Percentiles rank a stretch among this genome's conserved stretches.
Evolutionary conservation across 64 coral and sea anemone species (phyloP).

Genomic region (Stichodactyla helianthus): DNA sequence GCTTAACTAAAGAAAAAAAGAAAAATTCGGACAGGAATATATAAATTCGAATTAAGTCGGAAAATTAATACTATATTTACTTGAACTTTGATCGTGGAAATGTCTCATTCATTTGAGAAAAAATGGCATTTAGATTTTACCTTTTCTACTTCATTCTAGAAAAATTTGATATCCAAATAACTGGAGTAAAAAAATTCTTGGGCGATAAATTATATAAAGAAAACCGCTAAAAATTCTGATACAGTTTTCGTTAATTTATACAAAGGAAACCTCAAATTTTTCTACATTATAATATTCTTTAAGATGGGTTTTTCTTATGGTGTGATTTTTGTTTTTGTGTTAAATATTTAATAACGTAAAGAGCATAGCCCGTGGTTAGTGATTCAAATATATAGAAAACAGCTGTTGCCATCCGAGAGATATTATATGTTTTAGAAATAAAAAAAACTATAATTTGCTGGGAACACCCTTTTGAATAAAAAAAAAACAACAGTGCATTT

Average conservation of each 20-base stretch:
- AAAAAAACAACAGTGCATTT: background rate
- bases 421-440: background rate
- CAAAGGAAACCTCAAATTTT: background rate
- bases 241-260: background rate
- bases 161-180: background rate
- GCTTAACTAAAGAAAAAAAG: background rate
- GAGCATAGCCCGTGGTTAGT: background rate
- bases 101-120: background rate
- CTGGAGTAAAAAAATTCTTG: background rate
- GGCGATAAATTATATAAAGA: background rate
- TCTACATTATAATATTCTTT: background rate
- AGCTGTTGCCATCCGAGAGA: background rate
- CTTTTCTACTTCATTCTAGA: background rate
- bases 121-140: background rate
- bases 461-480: background rate
- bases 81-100: background rate
- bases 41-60: background rate
- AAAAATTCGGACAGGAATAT: background rate
- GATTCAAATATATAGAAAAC: background rate
- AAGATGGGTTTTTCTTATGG: background rate
- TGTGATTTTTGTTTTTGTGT: background rate
- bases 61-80: background rate
- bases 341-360: conserved; percentile 21
- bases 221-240: background rate
- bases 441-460: background rate